Evolutionary conservation across 2,113 vertebrate genomes (phyloP).

Genomic region (Sander vitreus): DNA sequence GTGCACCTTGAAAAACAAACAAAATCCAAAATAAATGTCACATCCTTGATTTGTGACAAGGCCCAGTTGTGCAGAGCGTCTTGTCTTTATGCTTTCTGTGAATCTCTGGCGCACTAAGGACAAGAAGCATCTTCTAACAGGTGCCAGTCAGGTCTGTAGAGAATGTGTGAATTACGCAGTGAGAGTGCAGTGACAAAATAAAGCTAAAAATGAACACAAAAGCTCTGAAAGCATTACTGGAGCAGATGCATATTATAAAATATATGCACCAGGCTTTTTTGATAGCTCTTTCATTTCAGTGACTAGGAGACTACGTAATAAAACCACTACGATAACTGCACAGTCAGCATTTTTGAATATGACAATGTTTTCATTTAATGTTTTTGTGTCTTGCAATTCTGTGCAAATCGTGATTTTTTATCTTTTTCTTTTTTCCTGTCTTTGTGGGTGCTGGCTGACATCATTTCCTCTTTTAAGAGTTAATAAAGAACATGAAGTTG

Average conservation of each 20-base stretch:
- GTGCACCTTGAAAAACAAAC: background rate
- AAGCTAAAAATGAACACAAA: slow-evolving; percentile 14
- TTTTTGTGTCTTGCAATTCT: slow-evolving; percentile 31
- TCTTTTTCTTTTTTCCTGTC: slow-evolving; percentile 10
- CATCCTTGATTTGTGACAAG: background rate
- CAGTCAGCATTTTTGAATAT: slow-evolving; percentile 21
- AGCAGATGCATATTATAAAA: slow-evolving; percentile 2
- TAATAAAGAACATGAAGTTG: slow-evolving; percentile 47
- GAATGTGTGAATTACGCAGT: background rate
- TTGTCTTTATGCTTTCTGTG: background rate
- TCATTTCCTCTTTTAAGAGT: slow-evolving; percentile 37
- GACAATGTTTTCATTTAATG: slow-evolving; percentile 24
- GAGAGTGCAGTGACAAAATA: background rate
- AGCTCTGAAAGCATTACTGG: background rate
- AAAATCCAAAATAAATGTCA: background rate
- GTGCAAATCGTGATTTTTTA: background rate
- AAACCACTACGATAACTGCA: background rate
- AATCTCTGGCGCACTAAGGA: background rate
- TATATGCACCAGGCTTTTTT: background rate
- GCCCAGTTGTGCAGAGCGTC: background rate
- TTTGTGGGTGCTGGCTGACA: slow-evolving; percentile 27
- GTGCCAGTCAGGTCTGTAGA: background rate
- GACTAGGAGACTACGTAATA: slow-evolving; percentile 6
- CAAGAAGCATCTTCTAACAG: background rate
- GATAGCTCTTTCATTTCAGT: slow-evolving; percentile 6